These are phyloP conservation scores for Synergus japonicus DNA, from an alignment of 2,888 invertebrate species.

Conservation along the genomic window DNA sequence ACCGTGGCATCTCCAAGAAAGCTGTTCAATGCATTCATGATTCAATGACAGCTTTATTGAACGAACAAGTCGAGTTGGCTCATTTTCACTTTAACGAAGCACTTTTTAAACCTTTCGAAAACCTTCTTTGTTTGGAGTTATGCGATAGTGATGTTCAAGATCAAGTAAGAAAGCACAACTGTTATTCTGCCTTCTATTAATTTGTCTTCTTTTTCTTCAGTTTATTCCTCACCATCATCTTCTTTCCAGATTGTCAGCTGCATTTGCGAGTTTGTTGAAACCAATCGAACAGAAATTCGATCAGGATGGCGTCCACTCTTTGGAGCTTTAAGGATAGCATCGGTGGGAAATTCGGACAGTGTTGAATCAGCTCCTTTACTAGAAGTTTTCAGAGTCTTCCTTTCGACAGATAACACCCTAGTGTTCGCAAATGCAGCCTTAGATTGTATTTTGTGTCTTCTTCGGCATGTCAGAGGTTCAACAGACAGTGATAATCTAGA, in stretches of 20 bases:
- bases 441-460: slow-evolving; percentile 94
- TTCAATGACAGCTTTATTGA: slow-evolving; percentile 91
- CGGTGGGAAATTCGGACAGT: slow-evolving; percentile 81
- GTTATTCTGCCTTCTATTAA: slow-evolving; percentile 28
- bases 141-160: slow-evolving; percentile 96
- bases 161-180: slow-evolving; percentile 62
- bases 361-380: slow-evolving; percentile 86
- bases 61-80: slow-evolving; percentile 91
- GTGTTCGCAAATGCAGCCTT: slow-evolving; percentile 96
- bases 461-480: slow-evolving; percentile 86
- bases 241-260: slow-evolving; percentile 91
- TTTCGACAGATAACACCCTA: slow-evolving; percentile 93
- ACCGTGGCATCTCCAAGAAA: slow-evolving; percentile 91
- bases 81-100: slow-evolving; percentile 98
- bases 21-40: slow-evolving; percentile 96
- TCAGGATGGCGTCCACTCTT: slow-evolving; percentile 98
- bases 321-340: slow-evolving; percentile 92
- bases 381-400: slow-evolving; percentile 96
- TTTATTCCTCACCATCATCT: neutral
- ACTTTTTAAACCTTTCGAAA: slow-evolving; percentile 96
- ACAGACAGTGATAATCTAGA: slow-evolving; percentile 64
- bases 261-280: slow-evolving; percentile 97
- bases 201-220: neutral
- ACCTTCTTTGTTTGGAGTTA: slow-evolving; percentile 93
- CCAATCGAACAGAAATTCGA: slow-evolving; percentile 93